Conservation (phyloP, 1,140 invertebrate species). For the Physella acuta region DNA sequence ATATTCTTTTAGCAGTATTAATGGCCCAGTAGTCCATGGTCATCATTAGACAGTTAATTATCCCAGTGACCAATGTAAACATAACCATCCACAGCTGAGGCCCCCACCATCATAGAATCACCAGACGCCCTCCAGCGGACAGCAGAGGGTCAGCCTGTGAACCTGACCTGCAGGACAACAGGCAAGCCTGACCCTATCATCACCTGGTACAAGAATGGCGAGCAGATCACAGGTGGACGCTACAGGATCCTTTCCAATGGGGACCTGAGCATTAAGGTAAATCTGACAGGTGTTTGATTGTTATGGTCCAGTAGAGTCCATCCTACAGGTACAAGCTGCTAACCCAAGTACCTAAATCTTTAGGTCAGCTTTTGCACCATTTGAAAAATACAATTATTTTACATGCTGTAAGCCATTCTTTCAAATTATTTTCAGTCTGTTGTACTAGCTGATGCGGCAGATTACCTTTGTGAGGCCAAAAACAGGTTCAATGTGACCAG, state of each 20-base stretch:
- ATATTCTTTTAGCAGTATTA: no score
- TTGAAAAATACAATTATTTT: no score
- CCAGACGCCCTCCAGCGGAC: constrained; percentile 71
- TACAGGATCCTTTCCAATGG: constrained; percentile 75
- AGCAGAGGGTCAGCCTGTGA: constrained; percentile 79
- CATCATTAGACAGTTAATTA: no score
- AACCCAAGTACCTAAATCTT: no score
- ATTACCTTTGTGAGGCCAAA: constrained; percentile 86
- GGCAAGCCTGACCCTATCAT: constrained; percentile 91
- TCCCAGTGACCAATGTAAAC: no score
- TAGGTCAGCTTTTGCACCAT: no score
- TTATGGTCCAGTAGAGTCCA: no score
- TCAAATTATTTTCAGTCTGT: constrained; percentile 47
- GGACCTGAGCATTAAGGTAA: constrained; percentile 63
- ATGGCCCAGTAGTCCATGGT: no score
- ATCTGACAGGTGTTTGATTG: no score
- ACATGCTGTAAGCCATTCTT: no score
- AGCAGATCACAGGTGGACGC: constrained; percentile 81
- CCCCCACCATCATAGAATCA: constrained; percentile 84
- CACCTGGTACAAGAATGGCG: constrained; percentile 84
- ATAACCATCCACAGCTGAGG: no score
- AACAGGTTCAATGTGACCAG: constrained; percentile 81
- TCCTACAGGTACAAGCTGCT: no score
- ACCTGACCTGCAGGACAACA: constrained; percentile 87
- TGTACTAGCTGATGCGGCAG: constrained; percentile 64